Percentiles rank a stretch among this genome's conserved stretches.
Conservation (phyloP, 2,888 invertebrate species). For the Tyria jacobaeae region DNA sequence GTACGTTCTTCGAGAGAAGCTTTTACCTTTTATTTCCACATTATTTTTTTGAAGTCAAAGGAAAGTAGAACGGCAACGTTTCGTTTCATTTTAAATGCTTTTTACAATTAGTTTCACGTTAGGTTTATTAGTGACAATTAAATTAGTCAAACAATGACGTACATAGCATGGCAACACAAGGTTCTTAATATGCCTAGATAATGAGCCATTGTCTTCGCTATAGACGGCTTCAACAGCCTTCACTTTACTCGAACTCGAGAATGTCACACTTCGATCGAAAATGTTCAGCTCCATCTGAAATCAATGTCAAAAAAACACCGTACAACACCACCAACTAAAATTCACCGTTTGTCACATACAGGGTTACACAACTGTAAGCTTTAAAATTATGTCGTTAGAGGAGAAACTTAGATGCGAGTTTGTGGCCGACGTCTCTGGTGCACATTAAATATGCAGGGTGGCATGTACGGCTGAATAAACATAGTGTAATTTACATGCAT, state of each 20-base stretch:
- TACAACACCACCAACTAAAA: slow-evolving; percentile 66
- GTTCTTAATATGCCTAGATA: slow-evolving; percentile 50
- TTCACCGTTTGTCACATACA: slow-evolving; percentile 58
- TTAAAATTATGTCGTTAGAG: slow-evolving; percentile 51
- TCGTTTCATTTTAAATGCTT: background rate
- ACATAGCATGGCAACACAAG: slow-evolving; percentile 40
- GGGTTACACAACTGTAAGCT: slow-evolving; percentile 51
- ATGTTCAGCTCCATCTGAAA: slow-evolving; percentile 71
- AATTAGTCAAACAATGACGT: slow-evolving; percentile 30
- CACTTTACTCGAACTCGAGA: slow-evolving; percentile 48
- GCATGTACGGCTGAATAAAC: slow-evolving; percentile 82
- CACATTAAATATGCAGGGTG: slow-evolving; percentile 81
- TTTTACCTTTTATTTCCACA: background rate
- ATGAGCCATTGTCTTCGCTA: slow-evolving; percentile 59
- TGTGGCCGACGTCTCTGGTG: slow-evolving; percentile 56
- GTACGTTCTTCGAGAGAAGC: background rate
- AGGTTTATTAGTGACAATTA: slow-evolving; percentile 16
- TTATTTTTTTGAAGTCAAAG: background rate
- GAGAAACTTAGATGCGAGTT: slow-evolving; percentile 35
- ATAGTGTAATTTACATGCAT: slow-evolving; percentile 84
- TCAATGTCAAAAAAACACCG: slow-evolving; percentile 81
- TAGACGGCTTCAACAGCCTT: slow-evolving; percentile 59
- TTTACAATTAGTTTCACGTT: background rate
- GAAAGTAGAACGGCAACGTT: background rate
- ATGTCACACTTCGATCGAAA: slow-evolving; percentile 65